These are phyloP conservation scores for Actinostola sp. DNA, from an alignment of 92 coral and sea anemone species.

Conservation along the genomic window DNA sequence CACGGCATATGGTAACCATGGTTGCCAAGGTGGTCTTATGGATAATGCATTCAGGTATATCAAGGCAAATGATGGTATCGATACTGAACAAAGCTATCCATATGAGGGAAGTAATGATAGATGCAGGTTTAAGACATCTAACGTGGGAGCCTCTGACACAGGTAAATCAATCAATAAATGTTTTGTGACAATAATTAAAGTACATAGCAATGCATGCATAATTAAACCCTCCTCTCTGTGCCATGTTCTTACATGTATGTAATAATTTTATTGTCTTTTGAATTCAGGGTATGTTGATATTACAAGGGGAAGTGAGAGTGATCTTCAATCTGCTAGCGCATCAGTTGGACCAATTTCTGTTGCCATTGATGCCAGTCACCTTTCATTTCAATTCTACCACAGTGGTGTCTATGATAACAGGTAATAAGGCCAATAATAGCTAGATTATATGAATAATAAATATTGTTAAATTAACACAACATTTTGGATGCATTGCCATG, in stretches of 20 bases:
- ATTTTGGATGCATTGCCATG: too few species aligned
- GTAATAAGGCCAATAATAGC: too few species aligned
- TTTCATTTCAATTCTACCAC: conserved; percentile 76
- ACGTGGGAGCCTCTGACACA: conserved; percentile 74
- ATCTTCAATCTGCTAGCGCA: conserved; percentile 75
- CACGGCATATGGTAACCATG: conserved; percentile 51
- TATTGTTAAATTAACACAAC: too few species aligned
- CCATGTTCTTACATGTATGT: neutral
- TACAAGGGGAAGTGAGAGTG: conserved; percentile 52
- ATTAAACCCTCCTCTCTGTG: too few species aligned
- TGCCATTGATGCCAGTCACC: conserved; percentile 79
- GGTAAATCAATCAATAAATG: conserved; percentile 44
- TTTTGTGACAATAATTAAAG: too few species aligned
- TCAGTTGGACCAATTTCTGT: conserved; percentile 93
- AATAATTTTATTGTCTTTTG: neutral
- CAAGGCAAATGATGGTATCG: conserved; percentile 77
- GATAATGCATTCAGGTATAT: conserved; percentile 80
- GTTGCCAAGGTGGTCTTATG: conserved; percentile 62
- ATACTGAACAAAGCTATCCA: conserved; percentile 89
- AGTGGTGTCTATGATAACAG: conserved; percentile 82
- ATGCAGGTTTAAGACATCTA: conserved; percentile 56
- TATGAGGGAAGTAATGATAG: conserved; percentile 48
- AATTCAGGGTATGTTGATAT: conserved; percentile 75
- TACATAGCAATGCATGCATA: too few species aligned
- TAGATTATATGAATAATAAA: too few species aligned